Base-by-base conservation (phyloP, 2,113 vertebrate genomes). In the Holacanthus passer region DNA sequence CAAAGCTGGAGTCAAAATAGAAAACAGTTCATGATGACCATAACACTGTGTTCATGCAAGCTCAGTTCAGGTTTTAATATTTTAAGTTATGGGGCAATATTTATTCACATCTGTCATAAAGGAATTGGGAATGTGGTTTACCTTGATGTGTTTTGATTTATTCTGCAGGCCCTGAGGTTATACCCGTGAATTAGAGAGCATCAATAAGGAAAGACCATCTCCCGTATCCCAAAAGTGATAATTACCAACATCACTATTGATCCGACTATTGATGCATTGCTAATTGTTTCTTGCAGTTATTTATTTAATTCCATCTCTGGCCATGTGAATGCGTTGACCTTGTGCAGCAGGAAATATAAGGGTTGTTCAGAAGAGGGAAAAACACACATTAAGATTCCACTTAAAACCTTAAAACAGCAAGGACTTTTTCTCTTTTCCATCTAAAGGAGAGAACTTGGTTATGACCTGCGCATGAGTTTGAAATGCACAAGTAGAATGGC, bases 161-260 rank as follows among this genome's bases (percentile, higher is more conserved):
- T 93, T 90, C 91, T 86, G 85, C 83, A 81, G 37, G 79, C 89
- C 92, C 92, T 67, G 67, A 78, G 87, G 89, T 93, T 92, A 91
- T 86, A 85, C 88, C 72, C 58, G 90, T 79, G 87, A 92, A 91
- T 92, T 92, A 93, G 89, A 90, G 78, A 64, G 86, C 90, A 93
- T 94, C 93, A 92, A 92, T 93, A 93, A 92, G 87, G 91, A 94
- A 92, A 93, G 77, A 90, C 84, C 92, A 92, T 92, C 91, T 94
- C 92, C 90, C 85, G 45, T 86, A 82, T 96, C 94, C 95, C 95
- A 90, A 91, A 93, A 95, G 95, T 95, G 92, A 95, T 94, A 94
- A 96, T 96, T 96, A 95, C 92, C 89, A 92, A 93, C 93, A 94
- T 93, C 85, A 81, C 88, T 94, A 95, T 96, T 85, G 95, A 96